Evolutionary conservation across 2,888 invertebrate genomes (phyloP).

Genomic region (Drosophila incognita): DNA sequence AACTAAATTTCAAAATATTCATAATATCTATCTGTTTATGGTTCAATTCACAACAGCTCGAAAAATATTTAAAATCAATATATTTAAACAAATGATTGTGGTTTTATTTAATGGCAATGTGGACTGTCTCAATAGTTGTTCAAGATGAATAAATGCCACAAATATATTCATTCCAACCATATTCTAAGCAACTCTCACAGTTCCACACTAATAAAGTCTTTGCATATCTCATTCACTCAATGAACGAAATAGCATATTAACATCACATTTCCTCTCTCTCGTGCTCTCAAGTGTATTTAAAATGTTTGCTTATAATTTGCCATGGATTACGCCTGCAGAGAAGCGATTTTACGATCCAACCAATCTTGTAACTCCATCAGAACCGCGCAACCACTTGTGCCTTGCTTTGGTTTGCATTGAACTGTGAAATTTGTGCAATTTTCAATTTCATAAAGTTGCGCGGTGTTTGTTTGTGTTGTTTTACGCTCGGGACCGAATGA

Average conservation of each 20-base stretch:
- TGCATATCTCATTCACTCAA: neutral
- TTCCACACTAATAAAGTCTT: constrained; percentile 34
- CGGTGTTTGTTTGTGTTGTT: constrained; percentile 63
- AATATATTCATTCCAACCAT: neutral
- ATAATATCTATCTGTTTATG: too few species aligned
- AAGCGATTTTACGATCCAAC: constrained; percentile 30
- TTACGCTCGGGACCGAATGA: constrained; percentile 55
- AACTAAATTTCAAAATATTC: neutral
- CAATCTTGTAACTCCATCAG: constrained; percentile 27
- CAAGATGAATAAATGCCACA: neutral
- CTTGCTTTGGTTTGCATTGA: constrained; percentile 67
- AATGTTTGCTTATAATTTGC: constrained; percentile 65
- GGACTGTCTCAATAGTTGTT: neutral
- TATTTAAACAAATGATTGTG: neutral
- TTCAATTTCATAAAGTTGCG: constrained; percentile 78
- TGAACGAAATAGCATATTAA: constrained; percentile 8
- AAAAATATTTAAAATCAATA: neutral
- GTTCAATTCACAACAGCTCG: neutral
- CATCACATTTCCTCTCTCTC: neutral
- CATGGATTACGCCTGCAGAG: constrained; percentile 41
- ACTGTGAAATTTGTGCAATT: constrained; percentile 78
- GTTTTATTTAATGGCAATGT: fast-evolving
- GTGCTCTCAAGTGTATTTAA: constrained; percentile 42
- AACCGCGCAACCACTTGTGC: constrained; percentile 18
- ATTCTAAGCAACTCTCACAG: neutral